Base-by-base conservation (phyloP, 2,888 invertebrate species). In the Plemyria rubiginata region DNA sequence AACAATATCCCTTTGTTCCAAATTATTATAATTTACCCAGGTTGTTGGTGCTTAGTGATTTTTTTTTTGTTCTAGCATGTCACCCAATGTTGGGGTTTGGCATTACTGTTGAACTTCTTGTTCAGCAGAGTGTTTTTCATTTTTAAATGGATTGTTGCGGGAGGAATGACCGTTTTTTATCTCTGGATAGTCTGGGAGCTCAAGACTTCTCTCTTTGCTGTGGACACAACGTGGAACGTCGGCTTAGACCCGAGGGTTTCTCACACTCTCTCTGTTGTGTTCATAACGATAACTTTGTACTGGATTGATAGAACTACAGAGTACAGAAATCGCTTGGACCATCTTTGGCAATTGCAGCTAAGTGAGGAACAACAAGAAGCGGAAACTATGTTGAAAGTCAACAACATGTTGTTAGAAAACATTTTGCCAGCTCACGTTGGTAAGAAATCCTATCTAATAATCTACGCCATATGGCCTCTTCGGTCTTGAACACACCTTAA, bases 361-460 rank as follows among this genome's bases (percentile, higher is more conserved):
- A 96, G 96, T 74, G 95, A 95, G 70, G 98, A 98, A 80, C 97
- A 98, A 84, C 94, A 96, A 70, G 96, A 98, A 84, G 97, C 97
- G 0, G 95, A 96, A 72, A 95, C 95, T n/a, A 97, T 96, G 82
- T 95, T 97, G 69, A 95, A 95, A 73, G 96, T 98, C 0, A 99
- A 98, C 85, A 97, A 96, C 76, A 95, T 98, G 86, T 92, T 99
- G 41, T 93, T 99, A 43, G 96, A 97, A 78, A 99, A 99, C 82
- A 99, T 99, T 78, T 92, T 99, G 43, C 99, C 99, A 0, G 95
- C 95, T 16, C 98, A 98, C 86, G 99, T 99, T 69, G 98, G 97
- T 97, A 84, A 80, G 94, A 79, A 64, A 5, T 38, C 2, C 7
- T n/a, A 36, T 36, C 36, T 38, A 32, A 32, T 32, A 32, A 32